phyloP scores from a whole-genome alignment of 2,888 invertebrate genomes.

The Hyles lineata region DNA sequence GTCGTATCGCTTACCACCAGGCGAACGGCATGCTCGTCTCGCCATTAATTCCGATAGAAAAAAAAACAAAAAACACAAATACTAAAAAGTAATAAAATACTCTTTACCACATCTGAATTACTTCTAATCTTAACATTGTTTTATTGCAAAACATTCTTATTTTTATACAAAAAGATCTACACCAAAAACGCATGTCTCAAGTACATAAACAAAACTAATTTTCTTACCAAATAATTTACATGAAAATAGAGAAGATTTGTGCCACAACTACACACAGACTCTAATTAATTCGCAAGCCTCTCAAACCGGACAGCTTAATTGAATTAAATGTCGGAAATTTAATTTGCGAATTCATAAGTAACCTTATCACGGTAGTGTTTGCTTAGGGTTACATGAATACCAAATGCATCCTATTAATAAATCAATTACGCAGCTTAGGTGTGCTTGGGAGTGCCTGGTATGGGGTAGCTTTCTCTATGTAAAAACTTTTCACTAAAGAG shows the following conservation, averaged over 20 bases:
- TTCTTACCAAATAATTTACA: neutral
- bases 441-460: neutral
- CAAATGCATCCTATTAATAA: neutral
- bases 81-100: too few relatives aligned
- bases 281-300: neutral
- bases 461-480: neutral
- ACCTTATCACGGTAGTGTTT: conserved; percentile 16
- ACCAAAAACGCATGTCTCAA: too few relatives aligned
- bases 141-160: too few relatives aligned
- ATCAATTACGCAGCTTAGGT: neutral
- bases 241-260: neutral
- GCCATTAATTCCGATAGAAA: too few relatives aligned
- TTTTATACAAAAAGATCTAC: too few relatives aligned
- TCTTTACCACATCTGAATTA: too few relatives aligned
- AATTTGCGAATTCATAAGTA: conserved; percentile 16
- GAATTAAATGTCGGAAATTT: conserved; percentile 21
- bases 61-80: too few relatives aligned
- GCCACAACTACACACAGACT: neutral
- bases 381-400: conserved; percentile 5
- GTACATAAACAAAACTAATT: too few relatives aligned
- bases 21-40: too few relatives aligned
- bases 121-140: neutral
- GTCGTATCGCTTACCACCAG: too few relatives aligned
- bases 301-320: conserved; percentile 21
- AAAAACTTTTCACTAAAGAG: neutral